A percentile compares a stretch with the other conserved stretches of the same genome.
Conservation (phyloP, 2,113 vertebrate genomes). For the Petroica traversi region DNA sequence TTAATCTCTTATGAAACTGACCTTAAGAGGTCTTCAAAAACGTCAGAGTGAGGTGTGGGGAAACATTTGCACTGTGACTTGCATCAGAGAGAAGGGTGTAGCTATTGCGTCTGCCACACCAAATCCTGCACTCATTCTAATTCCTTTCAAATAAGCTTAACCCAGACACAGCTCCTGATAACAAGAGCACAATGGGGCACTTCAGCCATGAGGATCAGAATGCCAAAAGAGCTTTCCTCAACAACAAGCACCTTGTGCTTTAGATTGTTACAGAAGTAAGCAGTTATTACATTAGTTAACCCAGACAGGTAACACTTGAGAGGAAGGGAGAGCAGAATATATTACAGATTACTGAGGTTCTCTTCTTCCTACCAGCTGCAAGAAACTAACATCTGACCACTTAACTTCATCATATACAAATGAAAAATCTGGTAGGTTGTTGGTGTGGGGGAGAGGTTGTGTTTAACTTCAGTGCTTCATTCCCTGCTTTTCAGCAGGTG, state of each 20-base stretch:
- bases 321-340: not conserved
- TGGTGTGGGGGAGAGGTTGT: not conserved
- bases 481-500: not conserved
- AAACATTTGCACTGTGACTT: constrained; percentile 32
- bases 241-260: not conserved
- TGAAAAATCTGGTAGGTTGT: not conserved
- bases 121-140: not conserved
- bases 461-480: not conserved
- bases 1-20: constrained; percentile 10
- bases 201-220: not conserved
- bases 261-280: not conserved
- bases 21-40: not conserved
- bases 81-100: not conserved
- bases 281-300: not conserved
- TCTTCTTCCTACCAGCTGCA: not conserved
- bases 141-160: not conserved
- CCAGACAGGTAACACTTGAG: not conserved
- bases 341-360: not conserved
- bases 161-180: not conserved
- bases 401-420: not conserved
- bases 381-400: not conserved
- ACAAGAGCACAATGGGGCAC: not conserved
- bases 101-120: not conserved
- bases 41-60: not conserved
- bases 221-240: not conserved